These are phyloP conservation scores for Escarpia spicata DNA, from an alignment of 2,888 invertebrate species.

Conservation along the genomic window DNA sequence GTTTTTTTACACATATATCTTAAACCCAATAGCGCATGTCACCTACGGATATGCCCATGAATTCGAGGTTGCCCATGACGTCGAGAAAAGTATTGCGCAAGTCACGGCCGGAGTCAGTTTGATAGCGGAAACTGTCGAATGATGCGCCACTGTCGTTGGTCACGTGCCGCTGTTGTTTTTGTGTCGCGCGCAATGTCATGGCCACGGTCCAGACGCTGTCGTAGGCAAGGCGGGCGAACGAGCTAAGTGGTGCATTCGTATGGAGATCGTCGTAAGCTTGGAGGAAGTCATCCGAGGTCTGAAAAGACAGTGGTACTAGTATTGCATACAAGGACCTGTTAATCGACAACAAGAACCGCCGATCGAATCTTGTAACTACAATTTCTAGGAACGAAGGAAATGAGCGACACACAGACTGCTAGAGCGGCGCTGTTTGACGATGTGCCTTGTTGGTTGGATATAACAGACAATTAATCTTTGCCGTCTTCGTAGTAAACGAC, in stretches of 20 bases:
- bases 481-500: background rate
- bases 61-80: conserved; percentile 79
- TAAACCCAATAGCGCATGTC: background rate
- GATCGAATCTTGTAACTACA: background rate
- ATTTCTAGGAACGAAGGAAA: background rate
- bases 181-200: conserved; percentile 71
- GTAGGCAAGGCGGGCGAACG: conserved; percentile 79
- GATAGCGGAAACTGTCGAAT: conserved; percentile 77
- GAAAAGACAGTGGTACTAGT: conserved; percentile 38
- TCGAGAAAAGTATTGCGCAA: conserved; percentile 76
- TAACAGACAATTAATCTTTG: background rate
- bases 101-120: conserved; percentile 71
- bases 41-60: conserved; percentile 87
- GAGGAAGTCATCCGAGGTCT: conserved; percentile 76
- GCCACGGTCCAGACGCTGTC: conserved; percentile 93
- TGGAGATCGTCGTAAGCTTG: conserved; percentile 69
- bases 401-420: background rate
- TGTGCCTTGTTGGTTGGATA: background rate
- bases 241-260: conserved; percentile 53
- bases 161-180: background rate
- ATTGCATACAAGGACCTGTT: background rate
- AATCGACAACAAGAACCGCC: background rate
- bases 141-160: conserved; percentile 65
- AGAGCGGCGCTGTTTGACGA: background rate
- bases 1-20: background rate